Base-by-base conservation (phyloP, 2,113 vertebrate genomes). In the Epinephelus lanceolatus region DNA sequence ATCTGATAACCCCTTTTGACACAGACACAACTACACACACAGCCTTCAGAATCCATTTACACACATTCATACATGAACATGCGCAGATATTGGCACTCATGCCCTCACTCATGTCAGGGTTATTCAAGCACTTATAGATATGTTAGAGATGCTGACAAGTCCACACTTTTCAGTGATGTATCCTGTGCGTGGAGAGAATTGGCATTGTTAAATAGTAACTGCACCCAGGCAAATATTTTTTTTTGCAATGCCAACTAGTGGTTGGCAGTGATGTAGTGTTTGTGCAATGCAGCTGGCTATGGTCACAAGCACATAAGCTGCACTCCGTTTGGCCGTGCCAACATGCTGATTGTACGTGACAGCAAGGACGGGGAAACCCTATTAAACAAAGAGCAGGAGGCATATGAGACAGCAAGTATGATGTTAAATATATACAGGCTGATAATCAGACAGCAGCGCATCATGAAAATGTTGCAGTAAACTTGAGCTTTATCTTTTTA, bases 1-100 rank as follows among this genome's bases (percentile, higher is more conserved):
- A 90, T 85, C 62, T 79, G 69, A 89, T 92, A 76, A 88, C 72
- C 45, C 42, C 18, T 69, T 86, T 68, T 87, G 75, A 74, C 80
- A 85, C 30, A 23, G 52, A 80, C 74, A 68, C 33, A 80, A 63
- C 68, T 47, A 62, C 67, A 56, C 45, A 68, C 53, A 57, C 75
- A 30, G 17, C 61, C 60, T 68, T 81, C 49, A 8, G 4, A 86
- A 77, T 81, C 60, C 61, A 80, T 87, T 87, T 42, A 33, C 72
- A 69, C 68, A n/a, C 55, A 62, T 71, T 60, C 19, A 17, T 18
- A 19, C 51, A 27, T n/a, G 55, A 52, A 27, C 51, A 62, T 57
- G 45, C 18, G 51, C 19, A 30, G 75, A 61, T 65, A 27, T 65
- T 42, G 52, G 37, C 37, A 37, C 17, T 73, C 49, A 5, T 45